These are phyloP conservation scores for Celastrina argiolus DNA, from an alignment of 2,888 invertebrate species.

Conservation along the genomic window DNA sequence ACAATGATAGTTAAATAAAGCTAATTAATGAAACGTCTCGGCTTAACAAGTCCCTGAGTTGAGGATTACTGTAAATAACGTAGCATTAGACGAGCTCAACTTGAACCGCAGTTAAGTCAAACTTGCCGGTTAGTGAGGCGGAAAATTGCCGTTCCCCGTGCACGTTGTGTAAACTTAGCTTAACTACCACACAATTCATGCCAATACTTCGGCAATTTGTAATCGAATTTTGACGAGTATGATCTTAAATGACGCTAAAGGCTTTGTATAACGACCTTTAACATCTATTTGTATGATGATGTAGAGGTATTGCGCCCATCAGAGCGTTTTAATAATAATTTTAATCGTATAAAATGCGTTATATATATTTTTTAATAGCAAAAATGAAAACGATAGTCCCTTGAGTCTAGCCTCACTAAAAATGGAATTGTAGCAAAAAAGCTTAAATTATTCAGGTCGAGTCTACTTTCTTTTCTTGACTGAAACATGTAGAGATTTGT, in stretches of 20 bases:
- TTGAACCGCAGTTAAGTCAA: slow-evolving; percentile 3
- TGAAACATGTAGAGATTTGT: too few species aligned
- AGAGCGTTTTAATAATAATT: too few species aligned
- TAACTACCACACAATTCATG: background rate
- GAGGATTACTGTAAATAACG: background rate
- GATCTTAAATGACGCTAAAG: background rate
- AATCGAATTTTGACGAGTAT: background rate
- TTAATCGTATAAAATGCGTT: too few species aligned
- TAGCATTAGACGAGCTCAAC: background rate
- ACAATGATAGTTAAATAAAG: background rate
- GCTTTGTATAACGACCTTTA: too few species aligned
- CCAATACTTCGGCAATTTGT: background rate
- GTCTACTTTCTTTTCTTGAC: too few species aligned
- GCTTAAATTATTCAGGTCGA: too few species aligned
- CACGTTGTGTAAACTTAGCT: background rate
- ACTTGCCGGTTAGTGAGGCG: background rate
- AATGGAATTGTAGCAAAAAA: too few species aligned
- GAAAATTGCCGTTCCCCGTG: background rate
- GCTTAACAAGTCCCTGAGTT: background rate
- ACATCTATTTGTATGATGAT: too few species aligned
- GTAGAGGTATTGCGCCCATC: too few species aligned
- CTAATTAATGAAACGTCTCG: background rate
- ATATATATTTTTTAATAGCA: too few species aligned
- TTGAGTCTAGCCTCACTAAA: too few species aligned
- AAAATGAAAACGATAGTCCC: too few species aligned